These are phyloP conservation scores for Prorops nasuta DNA, from an alignment of 1,140 invertebrate species.

Conservation along the genomic window DNA sequence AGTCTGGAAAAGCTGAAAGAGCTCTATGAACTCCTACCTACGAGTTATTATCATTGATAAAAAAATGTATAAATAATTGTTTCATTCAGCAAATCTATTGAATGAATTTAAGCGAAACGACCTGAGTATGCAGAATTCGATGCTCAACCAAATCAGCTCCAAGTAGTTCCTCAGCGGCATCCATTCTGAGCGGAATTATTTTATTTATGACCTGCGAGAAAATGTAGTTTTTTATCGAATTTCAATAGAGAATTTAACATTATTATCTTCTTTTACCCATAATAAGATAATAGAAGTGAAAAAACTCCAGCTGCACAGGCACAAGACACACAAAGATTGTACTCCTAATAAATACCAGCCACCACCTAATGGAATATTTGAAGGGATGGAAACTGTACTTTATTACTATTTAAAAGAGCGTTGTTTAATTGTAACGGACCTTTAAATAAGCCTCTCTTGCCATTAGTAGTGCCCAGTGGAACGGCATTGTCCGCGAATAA, in stretches of 20 bases:
- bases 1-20: constrained; percentile 59
- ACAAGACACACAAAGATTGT: constrained; percentile 71
- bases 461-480: constrained; percentile 74
- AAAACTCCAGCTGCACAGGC: constrained; percentile 72
- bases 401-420: not conserved
- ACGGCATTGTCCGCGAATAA: constrained; percentile 85
- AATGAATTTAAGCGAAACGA: constrained; percentile 26
- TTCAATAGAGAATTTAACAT: not conserved
- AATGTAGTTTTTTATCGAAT: not conserved
- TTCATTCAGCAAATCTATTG: constrained; percentile 4
- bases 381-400: not conserved
- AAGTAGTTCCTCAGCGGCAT: constrained; percentile 77
- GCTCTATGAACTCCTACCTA: constrained; percentile 66
- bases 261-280: constrained; percentile 56
- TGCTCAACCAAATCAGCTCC: constrained; percentile 89
- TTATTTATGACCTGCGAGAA: constrained; percentile 66
- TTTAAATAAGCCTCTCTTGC: constrained; percentile 76
- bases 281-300: constrained; percentile 68
- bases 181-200: constrained; percentile 80
- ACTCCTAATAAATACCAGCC: constrained; percentile 84
- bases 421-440: no score
- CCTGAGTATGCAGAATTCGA: constrained; percentile 65
- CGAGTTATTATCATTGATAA: no score
- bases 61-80: constrained; percentile 13
- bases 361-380: constrained; percentile 63